These are phyloP conservation scores for Riparia riparia DNA, from an alignment of 2,113 vertebrate genomes.

Conservation along the genomic window DNA sequence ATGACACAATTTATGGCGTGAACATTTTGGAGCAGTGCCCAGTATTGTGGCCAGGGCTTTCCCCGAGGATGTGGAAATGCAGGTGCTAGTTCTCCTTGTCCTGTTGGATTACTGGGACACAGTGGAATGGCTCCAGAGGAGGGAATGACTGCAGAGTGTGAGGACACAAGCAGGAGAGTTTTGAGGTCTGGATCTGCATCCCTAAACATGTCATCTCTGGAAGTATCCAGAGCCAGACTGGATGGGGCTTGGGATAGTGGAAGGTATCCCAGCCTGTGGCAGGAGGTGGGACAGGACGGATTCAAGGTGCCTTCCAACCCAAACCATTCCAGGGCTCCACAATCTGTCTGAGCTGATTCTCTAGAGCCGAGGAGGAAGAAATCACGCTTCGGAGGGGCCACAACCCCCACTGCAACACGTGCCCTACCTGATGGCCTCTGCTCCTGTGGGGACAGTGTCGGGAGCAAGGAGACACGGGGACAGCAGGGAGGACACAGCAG, in stretches of 20 bases:
- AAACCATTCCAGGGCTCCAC: neutral
- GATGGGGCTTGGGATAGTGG: neutral
- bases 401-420: accelerated
- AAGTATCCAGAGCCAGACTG: neutral
- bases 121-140: neutral
- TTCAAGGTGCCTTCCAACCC: neutral
- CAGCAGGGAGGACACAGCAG: neutral
- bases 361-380: accelerated
- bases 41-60: neutral
- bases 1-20: neutral
- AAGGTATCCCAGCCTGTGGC: neutral
- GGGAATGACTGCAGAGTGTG: neutral
- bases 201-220: neutral
- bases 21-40: neutral
- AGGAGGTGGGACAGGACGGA: neutral
- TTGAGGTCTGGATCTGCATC: neutral
- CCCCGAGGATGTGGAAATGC: neutral
- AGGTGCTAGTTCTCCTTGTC: neutral
- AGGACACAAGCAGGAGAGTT: neutral
- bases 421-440: neutral
- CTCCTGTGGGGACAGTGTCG: accelerated
- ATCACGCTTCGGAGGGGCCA: neutral
- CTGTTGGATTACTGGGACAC: neutral
- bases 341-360: neutral
- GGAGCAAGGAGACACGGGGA: neutral